Conservation (phyloP, 2,113 vertebrate species). For the Mobula hypostoma region DNA sequence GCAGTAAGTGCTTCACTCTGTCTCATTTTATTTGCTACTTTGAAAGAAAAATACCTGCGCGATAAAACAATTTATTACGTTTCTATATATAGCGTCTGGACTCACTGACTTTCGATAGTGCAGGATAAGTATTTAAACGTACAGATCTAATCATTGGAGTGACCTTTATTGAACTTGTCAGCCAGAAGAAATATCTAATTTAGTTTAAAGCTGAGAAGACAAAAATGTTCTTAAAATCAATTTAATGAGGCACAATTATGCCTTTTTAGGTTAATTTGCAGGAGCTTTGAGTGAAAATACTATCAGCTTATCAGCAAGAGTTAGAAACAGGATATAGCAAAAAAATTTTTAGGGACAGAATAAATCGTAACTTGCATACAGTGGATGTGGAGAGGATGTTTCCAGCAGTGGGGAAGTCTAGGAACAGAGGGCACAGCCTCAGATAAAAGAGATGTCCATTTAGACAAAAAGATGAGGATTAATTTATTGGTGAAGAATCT, state of each 20-base stretch:
- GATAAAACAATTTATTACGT: slow-evolving; percentile 22
- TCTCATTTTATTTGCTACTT: slow-evolving; percentile 19
- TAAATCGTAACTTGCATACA: no score
- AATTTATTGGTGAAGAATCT: no score
- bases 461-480: no score
- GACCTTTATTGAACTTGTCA: not conserved
- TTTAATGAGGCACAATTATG: not conserved
- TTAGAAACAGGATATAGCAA: no score
- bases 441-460: no score
- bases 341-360: no score
- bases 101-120: not conserved
- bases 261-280: not conserved
- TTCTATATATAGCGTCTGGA: slow-evolving; percentile 15
- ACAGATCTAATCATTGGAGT: not conserved
- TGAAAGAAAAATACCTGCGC: not conserved
- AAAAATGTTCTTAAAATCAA: not conserved
- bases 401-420: no score
- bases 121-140: not conserved
- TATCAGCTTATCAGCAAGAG: not conserved
- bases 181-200: not conserved
- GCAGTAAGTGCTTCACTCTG: not conserved
- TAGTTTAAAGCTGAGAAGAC: not conserved
- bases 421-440: no score
- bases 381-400: no score
- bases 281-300: not conserved